Evolutionary conservation across 2,113 vertebrate species (phyloP), one percentile per base, ranked within the genome.

Genomic region (Zootoca vivipara): DNA sequence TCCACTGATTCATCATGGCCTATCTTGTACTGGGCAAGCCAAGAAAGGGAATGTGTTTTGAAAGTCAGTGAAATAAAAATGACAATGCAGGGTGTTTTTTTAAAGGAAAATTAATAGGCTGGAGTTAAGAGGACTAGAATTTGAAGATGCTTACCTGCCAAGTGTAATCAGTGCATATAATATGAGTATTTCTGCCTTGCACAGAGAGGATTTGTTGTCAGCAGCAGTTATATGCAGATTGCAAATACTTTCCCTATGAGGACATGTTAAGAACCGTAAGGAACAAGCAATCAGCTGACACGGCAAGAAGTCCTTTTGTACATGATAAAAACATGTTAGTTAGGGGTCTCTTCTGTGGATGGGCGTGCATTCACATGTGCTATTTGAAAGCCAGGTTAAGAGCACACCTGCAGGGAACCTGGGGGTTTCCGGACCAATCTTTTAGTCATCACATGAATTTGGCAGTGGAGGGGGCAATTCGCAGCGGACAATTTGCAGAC

Each of bases 141-240:
- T 96, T 95, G 94, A 92, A 89, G 95, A 96, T 94, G 89, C 82
- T 84, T 83, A 96, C 95, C 93, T 96, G 91, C 93, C 95, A 96
- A 95, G 96, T 96, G 93, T 81, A 96, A 96, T 96, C 96, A 97
- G 96, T 96, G 93, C 94, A 94, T 79, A 96, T 95, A 96, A 5
- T 84, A 94, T 83, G 90, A 93, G 92, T 94, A 96, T 96, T 96
- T 97, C 93, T 93, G 93, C 94, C 95, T 95, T 95, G 90, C 90
- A 87, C 91, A 95, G 93, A 96, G 97, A 96, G 93, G 92, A 93
- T 95, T 52, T 52, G 46, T 96, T 96, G 94, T 96, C 96, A 96
- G 96, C 93, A 94, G 95, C 96, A 97, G 97, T 97, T 97, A 97
- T 96, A 96, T 96, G 94, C 96, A 96, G 94, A 94, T 87, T 94